These are phyloP conservation scores for Carollia perspicillata DNA, from an alignment of 2,113 vertebrate genomes.

Conservation along the genomic window DNA sequence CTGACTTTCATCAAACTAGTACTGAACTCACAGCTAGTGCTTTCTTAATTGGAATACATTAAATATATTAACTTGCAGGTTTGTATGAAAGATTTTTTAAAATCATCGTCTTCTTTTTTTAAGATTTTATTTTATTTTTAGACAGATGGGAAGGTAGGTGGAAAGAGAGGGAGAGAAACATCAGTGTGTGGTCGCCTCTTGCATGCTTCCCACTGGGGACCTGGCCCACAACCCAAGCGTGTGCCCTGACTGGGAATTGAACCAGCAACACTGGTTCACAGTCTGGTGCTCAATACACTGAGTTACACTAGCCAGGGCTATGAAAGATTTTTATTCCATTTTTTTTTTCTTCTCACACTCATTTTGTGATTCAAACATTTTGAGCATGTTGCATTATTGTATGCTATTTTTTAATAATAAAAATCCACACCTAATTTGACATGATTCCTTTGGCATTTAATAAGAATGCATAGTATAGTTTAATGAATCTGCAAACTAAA, in stretches of 20 bases:
- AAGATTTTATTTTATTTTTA: no score
- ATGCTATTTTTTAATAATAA: slow-evolving; percentile 42
- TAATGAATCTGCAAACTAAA: slow-evolving; percentile 72
- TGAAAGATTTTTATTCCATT: slow-evolving; percentile 54
- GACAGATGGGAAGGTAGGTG: no score
- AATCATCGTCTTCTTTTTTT: no score
- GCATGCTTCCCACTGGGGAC: no score
- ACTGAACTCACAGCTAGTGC: slow-evolving; percentile 19
- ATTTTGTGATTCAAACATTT: slow-evolving; percentile 24
- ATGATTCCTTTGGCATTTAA: slow-evolving; percentile 63
- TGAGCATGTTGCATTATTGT: not conserved
- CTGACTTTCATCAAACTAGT: slow-evolving; percentile 10
- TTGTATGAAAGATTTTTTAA: slow-evolving; percentile 43
- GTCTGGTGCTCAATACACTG: no score
- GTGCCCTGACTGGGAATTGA: no score
- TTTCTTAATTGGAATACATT: slow-evolving; percentile 37
- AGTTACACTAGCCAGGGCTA: not conserved
- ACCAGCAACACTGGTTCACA: no score
- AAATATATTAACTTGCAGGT: slow-evolving; percentile 35
- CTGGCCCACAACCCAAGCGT: no score
- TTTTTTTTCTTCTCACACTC: not conserved
- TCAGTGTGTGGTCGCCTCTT: no score
- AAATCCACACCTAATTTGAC: slow-evolving; percentile 63
- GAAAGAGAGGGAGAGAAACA: no score
- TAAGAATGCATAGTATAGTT: slow-evolving; percentile 50